Evolutionary conservation across 1,140 invertebrate species (phyloP).

Genomic region (Colletes latitarsis): DNA sequence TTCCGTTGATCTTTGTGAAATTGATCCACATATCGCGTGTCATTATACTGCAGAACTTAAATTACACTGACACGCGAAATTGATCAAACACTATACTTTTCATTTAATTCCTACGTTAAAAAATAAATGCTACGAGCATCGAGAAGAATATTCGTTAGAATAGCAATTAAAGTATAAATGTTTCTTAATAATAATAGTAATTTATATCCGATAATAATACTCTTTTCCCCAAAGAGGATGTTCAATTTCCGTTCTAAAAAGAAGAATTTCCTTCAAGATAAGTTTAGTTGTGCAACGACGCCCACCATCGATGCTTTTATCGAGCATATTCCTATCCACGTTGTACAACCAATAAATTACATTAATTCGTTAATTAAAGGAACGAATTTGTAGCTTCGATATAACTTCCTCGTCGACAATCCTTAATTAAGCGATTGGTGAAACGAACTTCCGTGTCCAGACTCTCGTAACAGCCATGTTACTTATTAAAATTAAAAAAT

Average conservation of each 20-base stretch:
- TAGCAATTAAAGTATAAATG: too few relatives aligned
- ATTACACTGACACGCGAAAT: not conserved
- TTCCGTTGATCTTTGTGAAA: conserved; percentile 13
- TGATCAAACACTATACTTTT: too few relatives aligned
- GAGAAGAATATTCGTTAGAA: too few relatives aligned
- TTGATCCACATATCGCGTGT: conserved; percentile 10
- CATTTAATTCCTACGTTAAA: too few relatives aligned
- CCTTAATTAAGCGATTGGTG: not conserved
- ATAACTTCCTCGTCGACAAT: not conserved
- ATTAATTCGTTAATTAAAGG: not conserved
- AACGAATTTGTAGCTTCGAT: not conserved
- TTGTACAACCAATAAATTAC: not conserved
- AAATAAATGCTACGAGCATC: too few relatives aligned
- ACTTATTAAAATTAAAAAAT: not conserved
- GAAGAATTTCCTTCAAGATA: conserved; percentile 45
- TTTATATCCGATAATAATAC: not conserved
- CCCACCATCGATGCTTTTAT: not conserved
- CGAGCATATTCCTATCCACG: not conserved
- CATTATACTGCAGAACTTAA: conserved; percentile 14
- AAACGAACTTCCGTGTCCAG: not conserved
- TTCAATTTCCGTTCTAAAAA: conserved; percentile 52
- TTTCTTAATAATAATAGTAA: too few relatives aligned
- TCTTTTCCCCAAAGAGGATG: conserved; percentile 37
- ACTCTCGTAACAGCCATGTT: not conserved
- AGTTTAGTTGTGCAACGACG: conserved; percentile 20